A percentile compares a stretch with the other conserved stretches of the same genome.
Evolutionary conservation across 2,113 vertebrate species (phyloP).

Genomic region (Coryphaenoides rupestris): DNA sequence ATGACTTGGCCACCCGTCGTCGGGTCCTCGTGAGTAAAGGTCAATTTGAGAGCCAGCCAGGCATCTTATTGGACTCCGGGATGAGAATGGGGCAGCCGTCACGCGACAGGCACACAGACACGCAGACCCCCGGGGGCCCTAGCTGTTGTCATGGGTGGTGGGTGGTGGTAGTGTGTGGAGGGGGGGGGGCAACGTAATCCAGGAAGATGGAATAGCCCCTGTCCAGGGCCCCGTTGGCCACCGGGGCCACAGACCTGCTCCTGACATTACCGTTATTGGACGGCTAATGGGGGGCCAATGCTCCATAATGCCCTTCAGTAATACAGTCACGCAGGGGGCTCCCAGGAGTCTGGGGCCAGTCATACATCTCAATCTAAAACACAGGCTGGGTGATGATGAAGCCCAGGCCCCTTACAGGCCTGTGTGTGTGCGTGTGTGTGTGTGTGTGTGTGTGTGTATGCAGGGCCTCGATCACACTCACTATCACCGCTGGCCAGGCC

Average conservation of each 20-base stretch:
- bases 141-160: neutral
- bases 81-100: neutral
- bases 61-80: slow-evolving; percentile 14
- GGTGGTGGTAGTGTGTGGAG: too few relatives aligned
- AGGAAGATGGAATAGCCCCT: slow-evolving; percentile 3
- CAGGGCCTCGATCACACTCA: slow-evolving; percentile 11
- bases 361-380: slow-evolving; percentile 33
- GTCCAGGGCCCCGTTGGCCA: neutral
- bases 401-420: slow-evolving; percentile 5
- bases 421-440: neutral
- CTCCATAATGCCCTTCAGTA: slow-evolving; percentile 13
- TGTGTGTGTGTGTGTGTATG: too few relatives aligned
- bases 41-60: slow-evolving; percentile 15
- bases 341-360: neutral
- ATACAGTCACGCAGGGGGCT: slow-evolving; percentile 5
- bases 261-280: slow-evolving; percentile 5
- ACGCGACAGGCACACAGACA: slow-evolving; percentile 1
- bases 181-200: too few relatives aligned
- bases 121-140: neutral
- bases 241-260: neutral
- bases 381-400: too few relatives aligned
- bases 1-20: neutral
- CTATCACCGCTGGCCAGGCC: neutral
- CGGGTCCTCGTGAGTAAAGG: slow-evolving; percentile 4
- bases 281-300: slow-evolving; percentile 11